Evolutionary conservation across 2,888 invertebrate species (phyloP).

Genomic region (Parnassius smintheus): DNA sequence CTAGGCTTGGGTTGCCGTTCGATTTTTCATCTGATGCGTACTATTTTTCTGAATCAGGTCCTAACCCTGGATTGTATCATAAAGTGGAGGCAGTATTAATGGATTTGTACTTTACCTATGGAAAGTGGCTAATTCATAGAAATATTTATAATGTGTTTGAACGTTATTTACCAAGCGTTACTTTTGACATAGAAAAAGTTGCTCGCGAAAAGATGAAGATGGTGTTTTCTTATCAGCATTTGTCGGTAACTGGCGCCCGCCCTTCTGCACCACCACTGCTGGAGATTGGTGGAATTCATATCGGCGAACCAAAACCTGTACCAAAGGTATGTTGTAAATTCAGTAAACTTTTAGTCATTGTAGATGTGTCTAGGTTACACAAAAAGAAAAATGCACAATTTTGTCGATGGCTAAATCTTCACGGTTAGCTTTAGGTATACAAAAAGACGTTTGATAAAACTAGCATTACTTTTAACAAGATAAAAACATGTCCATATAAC

Average conservation of each 20-base stretch:
- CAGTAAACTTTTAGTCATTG: too few relatives aligned
- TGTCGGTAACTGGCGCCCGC: conserved; percentile 76
- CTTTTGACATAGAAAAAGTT: conserved; percentile 69
- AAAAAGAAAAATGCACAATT: too few relatives aligned
- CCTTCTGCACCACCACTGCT: conserved; percentile 78
- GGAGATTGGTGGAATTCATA: conserved; percentile 82
- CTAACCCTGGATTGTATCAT: conserved; percentile 47
- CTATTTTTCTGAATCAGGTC: conserved; percentile 59
- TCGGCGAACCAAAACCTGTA: conserved; percentile 46
- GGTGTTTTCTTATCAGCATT: conserved; percentile 82
- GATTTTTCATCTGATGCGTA: conserved; percentile 72
- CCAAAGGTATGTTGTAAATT: conserved; percentile 40
- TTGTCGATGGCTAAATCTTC: too few relatives aligned
- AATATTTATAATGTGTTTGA: conserved; percentile 55
- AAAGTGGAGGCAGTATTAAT: conserved; percentile 49
- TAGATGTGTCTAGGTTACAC: too few relatives aligned
- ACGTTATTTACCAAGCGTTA: conserved; percentile 60
- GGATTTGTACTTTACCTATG: conserved; percentile 39
- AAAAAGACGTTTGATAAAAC: too few relatives aligned
- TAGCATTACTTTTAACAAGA: too few relatives aligned
- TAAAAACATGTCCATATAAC: too few relatives aligned
- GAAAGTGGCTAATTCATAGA: conserved; percentile 49
- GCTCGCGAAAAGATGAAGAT: conserved; percentile 71
- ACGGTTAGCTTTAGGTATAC: too few relatives aligned
- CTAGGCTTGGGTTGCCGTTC: conserved; percentile 70